Percentiles rank a stretch among this genome's conserved stretches.
phyloP scores from a whole-genome alignment of 2,888 invertebrate genomes.

The Macaria notata region DNA sequence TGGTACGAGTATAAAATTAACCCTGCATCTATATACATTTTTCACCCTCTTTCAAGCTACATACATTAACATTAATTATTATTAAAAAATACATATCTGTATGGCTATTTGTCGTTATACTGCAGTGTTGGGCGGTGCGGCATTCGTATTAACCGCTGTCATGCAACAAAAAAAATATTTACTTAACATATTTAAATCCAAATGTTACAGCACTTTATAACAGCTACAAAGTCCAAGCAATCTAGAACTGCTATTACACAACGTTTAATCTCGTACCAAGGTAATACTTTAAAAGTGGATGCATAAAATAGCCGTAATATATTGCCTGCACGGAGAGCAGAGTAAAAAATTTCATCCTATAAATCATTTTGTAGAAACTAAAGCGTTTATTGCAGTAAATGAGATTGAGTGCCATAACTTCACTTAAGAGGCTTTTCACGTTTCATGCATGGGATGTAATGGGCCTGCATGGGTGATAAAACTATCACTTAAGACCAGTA shows the following conservation, averaged over 20 bases:
- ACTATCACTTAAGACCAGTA: too few species aligned
- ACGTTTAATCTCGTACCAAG: conserved; percentile 24
- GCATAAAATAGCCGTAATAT: conserved; percentile 45
- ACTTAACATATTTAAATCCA: neutral
- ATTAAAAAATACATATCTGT: too few species aligned
- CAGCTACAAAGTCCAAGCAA: neutral
- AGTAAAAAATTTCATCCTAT: conserved; percentile 43
- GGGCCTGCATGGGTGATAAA: too few species aligned
- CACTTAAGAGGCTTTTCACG: too few species aligned
- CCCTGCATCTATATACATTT: too few species aligned
- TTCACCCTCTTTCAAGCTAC: too few species aligned
- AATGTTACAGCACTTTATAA: neutral
- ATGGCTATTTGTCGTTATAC: too few species aligned
- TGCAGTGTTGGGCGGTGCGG: too few species aligned
- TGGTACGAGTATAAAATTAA: too few species aligned
- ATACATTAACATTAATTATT: too few species aligned
- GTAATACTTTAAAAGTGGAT: conserved; percentile 36
- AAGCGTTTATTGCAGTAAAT: conserved; percentile 5
- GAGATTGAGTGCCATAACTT: conserved; percentile 1
- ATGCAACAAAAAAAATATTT: neutral
- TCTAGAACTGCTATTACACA: conserved; percentile 9
- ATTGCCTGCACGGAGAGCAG: conserved; percentile 39
- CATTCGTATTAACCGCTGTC: too few species aligned
- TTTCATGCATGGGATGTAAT: too few species aligned
- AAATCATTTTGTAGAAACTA: conserved; percentile 38